These are phyloP conservation scores for Sminthopsis crassicaudata DNA, from an alignment of 2,113 vertebrate species.

Conservation along the genomic window DNA sequence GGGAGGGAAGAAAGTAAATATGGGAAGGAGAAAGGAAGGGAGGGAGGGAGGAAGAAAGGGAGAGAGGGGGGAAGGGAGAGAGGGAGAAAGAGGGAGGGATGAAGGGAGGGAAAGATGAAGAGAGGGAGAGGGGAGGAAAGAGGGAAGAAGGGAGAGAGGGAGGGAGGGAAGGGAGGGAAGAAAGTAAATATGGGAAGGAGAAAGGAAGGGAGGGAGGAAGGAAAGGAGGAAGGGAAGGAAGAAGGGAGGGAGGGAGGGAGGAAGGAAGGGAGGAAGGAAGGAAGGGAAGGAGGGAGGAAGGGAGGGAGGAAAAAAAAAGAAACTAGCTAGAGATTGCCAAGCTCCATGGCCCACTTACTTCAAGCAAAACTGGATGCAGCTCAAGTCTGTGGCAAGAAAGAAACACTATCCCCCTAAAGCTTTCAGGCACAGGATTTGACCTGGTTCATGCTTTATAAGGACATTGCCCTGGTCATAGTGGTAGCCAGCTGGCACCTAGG, in stretches of 20 bases:
- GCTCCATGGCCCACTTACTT: background rate
- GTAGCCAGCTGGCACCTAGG: background rate
- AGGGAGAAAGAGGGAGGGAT: too few species aligned
- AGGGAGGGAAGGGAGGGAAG: rapidly evolving
- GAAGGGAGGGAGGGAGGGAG: rapidly evolving
- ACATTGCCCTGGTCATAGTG: background rate
- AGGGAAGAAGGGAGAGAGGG: too few species aligned
- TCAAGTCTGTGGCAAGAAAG: background rate
- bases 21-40: rapidly evolving
- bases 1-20: background rate
- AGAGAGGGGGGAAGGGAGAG: too few species aligned
- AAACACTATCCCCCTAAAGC: background rate
- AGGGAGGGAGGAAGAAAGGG: background rate
- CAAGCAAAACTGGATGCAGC: background rate
- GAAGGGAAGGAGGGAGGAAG: background rate
- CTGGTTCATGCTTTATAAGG: background rate
- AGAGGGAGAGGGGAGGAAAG: too few species aligned
- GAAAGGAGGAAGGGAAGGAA: background rate
- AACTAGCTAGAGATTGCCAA: background rate
- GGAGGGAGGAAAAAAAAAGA: background rate
- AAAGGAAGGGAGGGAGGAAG: too few species aligned
- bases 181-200: rapidly evolving
- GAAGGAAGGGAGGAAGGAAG: background rate
- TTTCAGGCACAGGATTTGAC: background rate
- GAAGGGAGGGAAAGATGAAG: too few species aligned